Evolutionary conservation across 2,797 vertebrate species (phyloP).

Genomic region (Mionectes olivaceus): DNA sequence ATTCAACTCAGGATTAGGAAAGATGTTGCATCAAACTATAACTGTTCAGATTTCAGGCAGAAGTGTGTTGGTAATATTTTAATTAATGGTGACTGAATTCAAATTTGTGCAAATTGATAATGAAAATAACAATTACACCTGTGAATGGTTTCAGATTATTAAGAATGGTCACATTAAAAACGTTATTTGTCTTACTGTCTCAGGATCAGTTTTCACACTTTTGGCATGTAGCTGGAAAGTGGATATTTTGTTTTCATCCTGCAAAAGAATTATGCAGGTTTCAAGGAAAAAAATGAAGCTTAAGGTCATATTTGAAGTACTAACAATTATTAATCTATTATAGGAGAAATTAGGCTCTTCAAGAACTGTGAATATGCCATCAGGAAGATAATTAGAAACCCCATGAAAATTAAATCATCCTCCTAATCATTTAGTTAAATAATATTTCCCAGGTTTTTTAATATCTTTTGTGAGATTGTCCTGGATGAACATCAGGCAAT

Average conservation of each 20-base stretch:
- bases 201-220: background rate
- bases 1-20: background rate
- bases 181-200: background rate
- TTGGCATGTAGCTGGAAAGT: background rate
- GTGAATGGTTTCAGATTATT: background rate
- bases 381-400: background rate
- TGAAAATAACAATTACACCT: background rate
- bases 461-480: background rate
- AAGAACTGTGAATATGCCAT: background rate
- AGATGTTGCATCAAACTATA: background rate
- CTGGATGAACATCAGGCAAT: background rate
- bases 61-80: background rate
- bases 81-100: background rate
- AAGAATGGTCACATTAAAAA: background rate
- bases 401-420: background rate
- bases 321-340: background rate
- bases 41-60: background rate
- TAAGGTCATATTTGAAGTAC: background rate
- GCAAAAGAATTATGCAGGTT: background rate
- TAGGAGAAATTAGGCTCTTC: background rate
- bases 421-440: background rate
- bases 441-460: background rate
- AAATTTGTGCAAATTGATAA: background rate
- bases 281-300: background rate
- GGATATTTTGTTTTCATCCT: background rate